Evolutionary conservation across 2,797 vertebrate species (phyloP).

Genomic region (Champsocephalus esox): DNA sequence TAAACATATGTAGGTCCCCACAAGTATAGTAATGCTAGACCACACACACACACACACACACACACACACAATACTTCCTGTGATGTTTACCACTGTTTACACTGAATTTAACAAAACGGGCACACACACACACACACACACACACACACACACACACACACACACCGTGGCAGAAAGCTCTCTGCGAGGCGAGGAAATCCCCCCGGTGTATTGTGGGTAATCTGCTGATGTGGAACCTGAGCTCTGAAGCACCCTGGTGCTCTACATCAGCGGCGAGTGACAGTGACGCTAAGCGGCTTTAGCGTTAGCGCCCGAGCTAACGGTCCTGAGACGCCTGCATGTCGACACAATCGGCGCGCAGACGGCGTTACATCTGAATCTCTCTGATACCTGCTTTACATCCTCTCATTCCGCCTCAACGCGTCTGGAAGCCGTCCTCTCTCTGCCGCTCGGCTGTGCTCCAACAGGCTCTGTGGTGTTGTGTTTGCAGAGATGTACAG

Average conservation of each 20-base stretch:
- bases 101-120: constrained; percentile 30
- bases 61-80: neutral
- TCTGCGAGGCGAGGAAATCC: constrained; percentile 64
- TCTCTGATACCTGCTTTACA: constrained; percentile 41
- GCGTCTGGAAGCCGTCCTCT: constrained; percentile 1
- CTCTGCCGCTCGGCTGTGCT: neutral
- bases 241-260: constrained; percentile 62
- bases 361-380: constrained; percentile 18
- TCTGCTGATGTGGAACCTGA: constrained; percentile 77
- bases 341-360: constrained; percentile 29
- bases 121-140: neutral
- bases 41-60: too few relatives aligned
- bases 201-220: constrained; percentile 73
- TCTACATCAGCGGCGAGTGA: constrained; percentile 62
- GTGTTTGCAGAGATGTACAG: constrained; percentile 25
- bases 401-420: neutral
- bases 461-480: neutral
- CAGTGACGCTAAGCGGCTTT: constrained; percentile 78
- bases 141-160: neutral
- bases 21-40: too few relatives aligned
- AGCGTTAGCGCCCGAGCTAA: constrained; percentile 42
- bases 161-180: constrained; percentile 38
- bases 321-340: constrained; percentile 29
- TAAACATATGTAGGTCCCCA: too few relatives aligned
- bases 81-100: constrained; percentile 45